Percentiles rank a stretch among this genome's conserved stretches.
phyloP scores from a whole-genome alignment of 2,888 invertebrate genomes.

The Drosophila austrosaltans region DNA sequence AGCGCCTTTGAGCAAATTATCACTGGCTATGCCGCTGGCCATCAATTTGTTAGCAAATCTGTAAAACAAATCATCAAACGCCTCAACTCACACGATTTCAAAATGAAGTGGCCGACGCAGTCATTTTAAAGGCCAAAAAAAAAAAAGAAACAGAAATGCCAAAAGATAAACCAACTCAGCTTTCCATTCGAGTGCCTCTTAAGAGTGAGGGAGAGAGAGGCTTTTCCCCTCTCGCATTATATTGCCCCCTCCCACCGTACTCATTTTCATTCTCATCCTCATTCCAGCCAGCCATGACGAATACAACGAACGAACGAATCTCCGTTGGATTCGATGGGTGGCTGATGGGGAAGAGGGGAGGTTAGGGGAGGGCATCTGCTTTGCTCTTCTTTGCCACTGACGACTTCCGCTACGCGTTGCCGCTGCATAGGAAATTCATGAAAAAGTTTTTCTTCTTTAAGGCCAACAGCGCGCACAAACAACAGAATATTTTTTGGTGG shows the following conservation, averaged over 20 bases:
- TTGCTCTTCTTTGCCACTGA: constrained; percentile 30
- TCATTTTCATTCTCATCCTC: constrained; percentile 25
- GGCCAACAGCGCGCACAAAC: constrained; percentile 26
- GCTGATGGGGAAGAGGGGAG: neutral
- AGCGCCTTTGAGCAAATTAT: constrained; percentile 45
- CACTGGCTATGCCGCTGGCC: constrained; percentile 14
- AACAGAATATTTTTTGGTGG: constrained; percentile 29
- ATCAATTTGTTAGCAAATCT: constrained; percentile 65
- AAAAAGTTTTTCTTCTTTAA: constrained; percentile 43
- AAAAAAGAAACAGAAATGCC: constrained; percentile 22
- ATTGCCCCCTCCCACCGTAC: neutral
- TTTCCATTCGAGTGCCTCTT: constrained; percentile 65
- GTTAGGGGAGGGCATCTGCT: neutral
- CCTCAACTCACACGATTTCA: constrained; percentile 59
- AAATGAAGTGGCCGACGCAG: constrained; percentile 56
- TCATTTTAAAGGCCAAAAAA: constrained; percentile 25
- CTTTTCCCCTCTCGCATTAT: neutral
- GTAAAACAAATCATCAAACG: constrained; percentile 68
- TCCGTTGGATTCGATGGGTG: neutral
- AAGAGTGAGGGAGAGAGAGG: constrained; percentile 26
- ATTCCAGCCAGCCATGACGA: constrained; percentile 66
- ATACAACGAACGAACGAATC: constrained; percentile 3
- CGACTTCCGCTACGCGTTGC: constrained; percentile 50
- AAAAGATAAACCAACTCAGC: constrained; percentile 47
- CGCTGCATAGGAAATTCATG: constrained; percentile 42